Evolutionary conservation across 2,113 vertebrate species (phyloP).

Genomic region (Rhegmatorhina hoffmannsi): DNA sequence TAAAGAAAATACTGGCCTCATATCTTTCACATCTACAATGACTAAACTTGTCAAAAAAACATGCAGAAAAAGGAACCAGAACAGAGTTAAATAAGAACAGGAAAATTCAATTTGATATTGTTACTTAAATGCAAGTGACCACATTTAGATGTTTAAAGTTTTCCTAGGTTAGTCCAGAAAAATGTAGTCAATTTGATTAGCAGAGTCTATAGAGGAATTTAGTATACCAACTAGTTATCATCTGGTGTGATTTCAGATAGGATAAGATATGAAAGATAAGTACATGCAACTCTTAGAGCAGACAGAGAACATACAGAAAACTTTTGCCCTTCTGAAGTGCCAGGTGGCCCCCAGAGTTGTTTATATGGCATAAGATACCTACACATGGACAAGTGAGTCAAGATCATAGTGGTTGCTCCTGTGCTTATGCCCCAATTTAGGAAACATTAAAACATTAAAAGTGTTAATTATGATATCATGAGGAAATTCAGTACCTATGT

Average conservation of each 20-base stretch:
- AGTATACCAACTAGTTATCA: not conserved
- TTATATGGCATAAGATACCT: not conserved
- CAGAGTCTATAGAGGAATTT: not conserved
- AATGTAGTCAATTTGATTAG: not conserved
- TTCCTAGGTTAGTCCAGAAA: not conserved
- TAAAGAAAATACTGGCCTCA: not conserved
- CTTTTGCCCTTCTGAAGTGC: not conserved
- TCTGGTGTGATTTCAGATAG: not conserved
- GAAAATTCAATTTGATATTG: not conserved
- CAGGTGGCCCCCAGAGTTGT: not conserved
- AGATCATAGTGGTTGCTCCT: not conserved
- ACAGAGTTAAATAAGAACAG: not conserved
- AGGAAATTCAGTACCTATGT: not conserved
- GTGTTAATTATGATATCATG: not conserved
- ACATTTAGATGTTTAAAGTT: not conserved
- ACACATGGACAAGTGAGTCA: fast-evolving
- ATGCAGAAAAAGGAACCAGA: not conserved
- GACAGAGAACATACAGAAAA: not conserved
- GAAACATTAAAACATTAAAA: not conserved
- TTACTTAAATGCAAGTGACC: not conserved
- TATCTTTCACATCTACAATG: not conserved
- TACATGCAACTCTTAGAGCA: not conserved
- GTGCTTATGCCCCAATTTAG: not conserved
- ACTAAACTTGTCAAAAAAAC: not conserved
- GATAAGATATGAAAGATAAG: not conserved